Evolutionary conservation across 2,113 vertebrate genomes (phyloP).

Genomic region (Andinoacara biseriatus): DNA sequence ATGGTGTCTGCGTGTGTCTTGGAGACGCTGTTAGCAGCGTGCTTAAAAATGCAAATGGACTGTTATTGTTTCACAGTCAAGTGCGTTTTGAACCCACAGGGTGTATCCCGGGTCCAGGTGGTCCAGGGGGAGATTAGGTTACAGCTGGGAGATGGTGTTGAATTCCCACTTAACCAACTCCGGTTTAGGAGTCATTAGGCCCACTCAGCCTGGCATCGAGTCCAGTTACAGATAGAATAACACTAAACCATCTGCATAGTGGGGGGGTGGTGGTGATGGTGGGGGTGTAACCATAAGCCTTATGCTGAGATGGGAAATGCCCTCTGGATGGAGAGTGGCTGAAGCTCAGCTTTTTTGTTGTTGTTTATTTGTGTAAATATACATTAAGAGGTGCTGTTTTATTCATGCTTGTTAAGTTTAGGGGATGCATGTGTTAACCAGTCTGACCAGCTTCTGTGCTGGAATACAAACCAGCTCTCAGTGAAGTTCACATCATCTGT

Average conservation of each 20-base stretch:
- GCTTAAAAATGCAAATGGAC: slow-evolving; percentile 25
- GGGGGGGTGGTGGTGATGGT: not conserved
- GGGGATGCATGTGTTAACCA: not conserved
- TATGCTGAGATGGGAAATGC: slow-evolving; percentile 53
- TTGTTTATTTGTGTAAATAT: slow-evolving; percentile 9
- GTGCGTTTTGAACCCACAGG: slow-evolving; percentile 30
- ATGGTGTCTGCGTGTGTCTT: not conserved
- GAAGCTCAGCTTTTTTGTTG: not conserved
- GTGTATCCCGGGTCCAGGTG: slow-evolving; percentile 63
- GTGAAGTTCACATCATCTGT: not conserved
- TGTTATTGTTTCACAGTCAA: slow-evolving; percentile 25
- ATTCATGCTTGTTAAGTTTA: not conserved
- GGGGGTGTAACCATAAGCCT: slow-evolving; percentile 57
- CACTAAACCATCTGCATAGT: slow-evolving; percentile 74
- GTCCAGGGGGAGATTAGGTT: slow-evolving; percentile 68
- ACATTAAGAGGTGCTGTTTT: slow-evolving; percentile 3
- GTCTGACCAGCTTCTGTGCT: not conserved
- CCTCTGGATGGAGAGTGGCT: slow-evolving; percentile 37
- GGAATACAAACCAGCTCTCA: not conserved
- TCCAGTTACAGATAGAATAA: slow-evolving; percentile 77
- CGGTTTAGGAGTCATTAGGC: slow-evolving; percentile 71
- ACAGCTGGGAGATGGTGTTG: slow-evolving; percentile 56
- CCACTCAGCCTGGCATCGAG: slow-evolving; percentile 59
- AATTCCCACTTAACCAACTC: slow-evolving; percentile 73
- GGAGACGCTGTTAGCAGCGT: not conserved